Base-by-base conservation (phyloP, 2,888 invertebrate species). In the Drosophila paranaensis region DNA sequence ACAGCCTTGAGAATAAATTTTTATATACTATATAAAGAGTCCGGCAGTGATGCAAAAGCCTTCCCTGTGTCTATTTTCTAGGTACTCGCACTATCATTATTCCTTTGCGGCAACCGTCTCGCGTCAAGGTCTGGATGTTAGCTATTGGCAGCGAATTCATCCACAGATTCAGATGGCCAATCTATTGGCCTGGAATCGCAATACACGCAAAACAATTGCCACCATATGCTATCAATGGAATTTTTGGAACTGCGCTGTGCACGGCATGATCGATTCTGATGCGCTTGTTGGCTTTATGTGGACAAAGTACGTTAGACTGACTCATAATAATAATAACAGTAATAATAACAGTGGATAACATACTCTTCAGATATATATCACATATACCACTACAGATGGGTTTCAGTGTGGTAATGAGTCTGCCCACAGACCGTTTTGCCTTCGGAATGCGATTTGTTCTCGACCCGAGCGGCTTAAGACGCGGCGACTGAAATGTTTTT, bases 141-240 rank as follows among this genome's bases (percentile, higher is more conserved):
- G 92, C 79, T 92, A 91, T 61, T 93, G 93, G 93, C 92, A 91
- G 37, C 91, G 92, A 11, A 77, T 93, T 27, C 90, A 92, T 80
- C 79, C 78, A 16, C 81, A 81, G 20, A 89, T 93, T 33, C 93
- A 93, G 75, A 88, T 93, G 87, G 92, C 92, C 45, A 91, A 84
- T 16, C 60, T 90, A n/a, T 53, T 91, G 69, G 91, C 91, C 56
- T 91, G 91, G 90, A 88, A 91, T 43, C 88, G 86, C 8, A 88
- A 65, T 20, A 90, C 90, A 0, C 74, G 89, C 10, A 88, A 91
- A 60, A 89, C 92, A 0, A 90, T 92, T 53, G 92, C 91, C 50
- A 90, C 92, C 10, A 76, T 93, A 33, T 90, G 89, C 73, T 93
- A 93, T 81, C 92, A 93, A 57, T 92, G 91, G 90, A 90, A 92